Evolutionary conservation across 1,140 invertebrate genomes (phyloP), one percentile per base, ranked within the genome.

Genomic region (Diorhabda elongata): DNA sequence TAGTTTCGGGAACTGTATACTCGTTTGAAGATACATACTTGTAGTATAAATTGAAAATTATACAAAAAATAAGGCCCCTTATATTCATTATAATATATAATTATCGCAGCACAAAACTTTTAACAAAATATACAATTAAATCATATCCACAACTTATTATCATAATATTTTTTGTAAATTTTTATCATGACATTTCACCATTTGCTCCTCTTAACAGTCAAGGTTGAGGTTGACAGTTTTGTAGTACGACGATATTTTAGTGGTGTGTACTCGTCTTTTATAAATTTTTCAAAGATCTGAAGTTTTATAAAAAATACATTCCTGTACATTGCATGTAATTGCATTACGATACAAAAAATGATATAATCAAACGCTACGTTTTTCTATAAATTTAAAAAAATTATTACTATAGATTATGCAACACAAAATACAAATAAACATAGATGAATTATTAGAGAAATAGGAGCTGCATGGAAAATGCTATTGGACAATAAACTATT

Each of bases 121-220:
- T 68, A 57, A 61, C 43, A 62, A 68, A 61, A 62, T 61, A 62
- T 63, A 61, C n/a, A 61, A 67, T 45, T 61, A 67, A 44, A 52
- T 68, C 62, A 68, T 41, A 68, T n/a, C 67, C 56, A 68, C 42
- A 66, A 69, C 69, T 72, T 72, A 69, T 69, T 67, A 75, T 61
- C 70, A 75, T 75, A 71, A 73, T 75, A 75, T 69, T 71, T 70
- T 59, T 65, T 69, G 45, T 72, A 68, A 26, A 72, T 66, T 69
- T 75, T 76, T 70, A 73, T 45, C 69, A 73, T 74, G 75, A 76
- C 75, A 76, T 74, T 74, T 76, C 71, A 69, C 70, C 43, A 70
- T 65, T 73, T 67, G 66, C 61, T 68, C 52, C 68, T 57, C 56
- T 44, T 67, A 65, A 68, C 47, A 8, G 47, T 52, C 47, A 52